phyloP scores from a whole-genome alignment of 2,113 vertebrate genomes.

The Oriolus oriolus region DNA sequence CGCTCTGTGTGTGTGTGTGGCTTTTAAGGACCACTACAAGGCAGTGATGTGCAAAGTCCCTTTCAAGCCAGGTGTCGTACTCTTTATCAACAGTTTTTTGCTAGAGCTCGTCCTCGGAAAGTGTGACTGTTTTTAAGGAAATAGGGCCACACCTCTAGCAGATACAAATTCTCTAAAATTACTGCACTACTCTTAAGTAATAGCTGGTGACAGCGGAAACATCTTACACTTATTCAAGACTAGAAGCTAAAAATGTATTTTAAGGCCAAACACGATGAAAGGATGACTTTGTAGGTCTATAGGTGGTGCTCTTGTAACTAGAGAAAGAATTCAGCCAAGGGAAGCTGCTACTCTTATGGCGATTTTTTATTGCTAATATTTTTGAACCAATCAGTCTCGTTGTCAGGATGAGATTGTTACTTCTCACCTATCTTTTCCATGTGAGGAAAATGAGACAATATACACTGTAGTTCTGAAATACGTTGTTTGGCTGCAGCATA shows the following conservation, averaged over 20 bases:
- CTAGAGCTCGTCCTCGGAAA: not conserved
- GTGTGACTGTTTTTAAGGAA: not conserved
- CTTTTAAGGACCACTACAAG: not conserved
- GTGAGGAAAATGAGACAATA: not conserved
- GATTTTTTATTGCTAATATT: not conserved
- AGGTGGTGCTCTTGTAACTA: constrained; percentile 60
- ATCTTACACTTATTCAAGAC: not conserved
- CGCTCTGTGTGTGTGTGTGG: accelerated
- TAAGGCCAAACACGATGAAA: not conserved
- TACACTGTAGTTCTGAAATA: not conserved
- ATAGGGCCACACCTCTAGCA: not conserved
- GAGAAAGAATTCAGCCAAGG: not conserved
- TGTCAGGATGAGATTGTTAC: not conserved
- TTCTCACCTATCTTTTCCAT: not conserved
- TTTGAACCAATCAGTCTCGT: not conserved
- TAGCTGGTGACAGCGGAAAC: not conserved
- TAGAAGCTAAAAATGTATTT: not conserved
- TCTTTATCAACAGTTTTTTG: not conserved
- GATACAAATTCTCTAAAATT: not conserved
- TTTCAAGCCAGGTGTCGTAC: not conserved
- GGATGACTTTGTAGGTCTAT: not conserved
- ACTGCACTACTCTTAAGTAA: not conserved
- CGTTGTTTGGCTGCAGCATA: not conserved
- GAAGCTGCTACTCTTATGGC: not conserved
- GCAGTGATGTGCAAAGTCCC: not conserved